These are phyloP conservation scores for Coptodon bakossiorum DNA, from an alignment of 2,113 vertebrate species.

Conservation along the genomic window DNA sequence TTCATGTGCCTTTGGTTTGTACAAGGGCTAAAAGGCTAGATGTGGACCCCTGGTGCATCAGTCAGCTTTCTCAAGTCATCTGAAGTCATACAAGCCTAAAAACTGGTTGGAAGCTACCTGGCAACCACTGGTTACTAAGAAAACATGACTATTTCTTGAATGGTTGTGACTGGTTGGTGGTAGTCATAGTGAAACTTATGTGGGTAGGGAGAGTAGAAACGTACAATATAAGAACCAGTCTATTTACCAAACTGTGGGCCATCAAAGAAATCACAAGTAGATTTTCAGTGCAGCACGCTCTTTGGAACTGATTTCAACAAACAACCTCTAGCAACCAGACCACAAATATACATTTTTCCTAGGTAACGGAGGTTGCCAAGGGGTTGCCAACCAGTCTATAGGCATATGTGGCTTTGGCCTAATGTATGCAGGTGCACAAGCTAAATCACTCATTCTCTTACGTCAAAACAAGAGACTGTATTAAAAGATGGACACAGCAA, in stretches of 20 bases:
- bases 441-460: background rate
- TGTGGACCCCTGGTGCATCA: background rate
- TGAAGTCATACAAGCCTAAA: background rate
- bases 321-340: fast-evolving
- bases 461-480: background rate
- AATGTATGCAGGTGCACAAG: background rate
- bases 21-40: background rate
- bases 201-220: too few species aligned
- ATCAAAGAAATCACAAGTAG: background rate
- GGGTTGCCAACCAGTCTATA: background rate
- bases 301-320: background rate
- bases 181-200: too few species aligned
- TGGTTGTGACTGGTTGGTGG: too few species aligned
- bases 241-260: background rate
- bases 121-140: too few species aligned
- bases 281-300: background rate
- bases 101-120: background rate
- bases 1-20: background rate
- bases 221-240: too few species aligned
- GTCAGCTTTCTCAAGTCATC: background rate
- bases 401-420: background rate
- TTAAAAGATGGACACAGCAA: background rate
- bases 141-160: too few species aligned
- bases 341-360: background rate
- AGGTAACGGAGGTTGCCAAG: background rate